A percentile compares a stretch with the other conserved stretches of the same genome.
phyloP scores from a whole-genome alignment of 2,113 vertebrate genomes.

The Lontra canadensis region DNA sequence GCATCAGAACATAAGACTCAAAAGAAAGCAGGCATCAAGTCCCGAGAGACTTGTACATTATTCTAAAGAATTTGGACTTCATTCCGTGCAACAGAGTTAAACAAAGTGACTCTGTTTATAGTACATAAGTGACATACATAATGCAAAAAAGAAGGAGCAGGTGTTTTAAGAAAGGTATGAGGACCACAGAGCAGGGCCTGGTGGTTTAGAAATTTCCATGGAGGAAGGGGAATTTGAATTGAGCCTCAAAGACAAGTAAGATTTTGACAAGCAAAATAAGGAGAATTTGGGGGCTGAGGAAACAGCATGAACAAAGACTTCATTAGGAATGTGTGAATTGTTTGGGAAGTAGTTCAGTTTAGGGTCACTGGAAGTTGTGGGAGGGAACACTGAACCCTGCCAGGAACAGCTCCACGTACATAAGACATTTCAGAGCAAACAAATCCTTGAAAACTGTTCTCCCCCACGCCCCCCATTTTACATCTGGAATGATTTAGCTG shows the following conservation, averaged over 20 bases:
- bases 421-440: not conserved
- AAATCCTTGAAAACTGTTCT: not conserved
- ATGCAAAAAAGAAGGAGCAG: not conserved
- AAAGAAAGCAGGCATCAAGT: not conserved
- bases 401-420: not conserved
- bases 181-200: not conserved
- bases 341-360: slow-evolving; percentile 17
- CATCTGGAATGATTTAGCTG: slow-evolving; percentile 54
- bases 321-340: slow-evolving; percentile 36
- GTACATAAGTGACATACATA: not conserved
- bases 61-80: not conserved
- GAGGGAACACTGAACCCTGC: not conserved
- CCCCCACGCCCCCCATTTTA: not conserved
- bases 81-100: not conserved
- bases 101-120: not conserved
- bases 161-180: not conserved
- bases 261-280: not conserved
- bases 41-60: not conserved
- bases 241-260: not conserved
- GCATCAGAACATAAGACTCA: not conserved
- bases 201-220: not conserved
- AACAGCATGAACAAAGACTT: not conserved
- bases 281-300: slow-evolving; percentile 22
- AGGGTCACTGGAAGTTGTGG: not conserved
- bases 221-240: not conserved